Evolutionary conservation across 2,113 vertebrate species (phyloP), one percentile per base, ranked within the genome.

Genomic region (Pseudopipra pipra): DNA sequence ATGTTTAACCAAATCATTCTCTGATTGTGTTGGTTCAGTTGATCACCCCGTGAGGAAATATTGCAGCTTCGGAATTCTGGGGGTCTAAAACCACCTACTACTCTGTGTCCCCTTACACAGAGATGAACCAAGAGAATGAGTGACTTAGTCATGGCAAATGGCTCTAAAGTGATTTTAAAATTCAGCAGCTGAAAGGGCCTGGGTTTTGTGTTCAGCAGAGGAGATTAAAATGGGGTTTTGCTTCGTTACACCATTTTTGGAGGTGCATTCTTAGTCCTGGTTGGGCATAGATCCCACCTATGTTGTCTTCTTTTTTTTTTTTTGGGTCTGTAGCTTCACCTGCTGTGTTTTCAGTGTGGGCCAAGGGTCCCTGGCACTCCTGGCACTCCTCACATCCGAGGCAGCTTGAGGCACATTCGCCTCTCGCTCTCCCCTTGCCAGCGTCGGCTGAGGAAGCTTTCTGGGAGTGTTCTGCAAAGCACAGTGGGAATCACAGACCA

Each of bases 221-320:
- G 1, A 11, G 9, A 67, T 62, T 12, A 22, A 14, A 2, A 5
- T 0, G 0, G 1, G 5, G 2, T n/a, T 84, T 46, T 37, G 11
- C 25, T 37, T 2, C 11, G 39, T 20, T 18, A 7, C 1, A 0
- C 1, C 2, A 2, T 0, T 31, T 68, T 52, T 43, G 51, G 14
- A 76, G 85, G 67, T 16, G 27, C 21, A 3, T 59, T 16, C 63
- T 43, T 3, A 31, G 67, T 5, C 49, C 25, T 66, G 59, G 3
- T 22, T 27, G 41, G 79, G 35, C 14, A 4, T 0, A 18, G 83
- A 16, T 21, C 21, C 55, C 35, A 3, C 6, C 59, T 12, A 0
- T 1, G 71, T 25, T 30, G 37, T 11, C 43, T 74, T 35, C 12
- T 1, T 44, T 46, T 39, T 39, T 51, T 44, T 46, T 51, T 18